Evolutionary conservation across 2,797 vertebrate species (phyloP), one percentile per base, ranked within the genome.

Genomic region (Phoeniculus purpureus): DNA sequence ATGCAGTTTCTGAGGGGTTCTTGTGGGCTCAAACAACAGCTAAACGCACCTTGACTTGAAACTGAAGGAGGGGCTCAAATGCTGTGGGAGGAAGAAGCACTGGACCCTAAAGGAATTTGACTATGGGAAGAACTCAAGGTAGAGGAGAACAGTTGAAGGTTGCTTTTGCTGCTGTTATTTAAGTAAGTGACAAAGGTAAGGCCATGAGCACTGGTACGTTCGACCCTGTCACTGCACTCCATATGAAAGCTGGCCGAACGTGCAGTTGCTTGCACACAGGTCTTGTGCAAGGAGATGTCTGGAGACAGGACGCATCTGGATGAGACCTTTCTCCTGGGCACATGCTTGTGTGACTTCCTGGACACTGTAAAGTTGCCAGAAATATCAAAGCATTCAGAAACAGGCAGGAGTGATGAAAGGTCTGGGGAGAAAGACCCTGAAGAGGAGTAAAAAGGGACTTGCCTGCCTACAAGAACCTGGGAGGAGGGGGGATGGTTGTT

Each of bases 281-380:
- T 71, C 87, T 79, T 80, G 64, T 86, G 87, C 51, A 79, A 70
- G 71, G 87, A 92, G 64, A 91, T 58, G 71, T 87, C 87, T 89
- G 92, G 79, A 94, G 90, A 62, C 51, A 72, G 70, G 62, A 88
- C 86, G 55, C 81, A 66, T 83, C 79, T 92, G 91, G 80, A 89
- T 79, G 64, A 81, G 74, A 29, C 45, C 32, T 54, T 55, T 90
- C 25, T 70, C 58, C 55, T 48, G 68, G 43, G 68, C 40, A 50
- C 31, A 45, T 3, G 15, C 18, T 81, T 75, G 55, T 91, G 71
- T 58, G 89, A 92, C 65, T 91, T 91, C 86, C 87, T 82, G 73
- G 79, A 85, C 48, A 83, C 12, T 3, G 1, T 54, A n/a, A 87
- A 82, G 47, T 52, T 73, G 40, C 74, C 0, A 0, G 81, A 90